Evolutionary conservation across 1,140 invertebrate species (phyloP).

Genomic region (Lepidurus couesii): DNA sequence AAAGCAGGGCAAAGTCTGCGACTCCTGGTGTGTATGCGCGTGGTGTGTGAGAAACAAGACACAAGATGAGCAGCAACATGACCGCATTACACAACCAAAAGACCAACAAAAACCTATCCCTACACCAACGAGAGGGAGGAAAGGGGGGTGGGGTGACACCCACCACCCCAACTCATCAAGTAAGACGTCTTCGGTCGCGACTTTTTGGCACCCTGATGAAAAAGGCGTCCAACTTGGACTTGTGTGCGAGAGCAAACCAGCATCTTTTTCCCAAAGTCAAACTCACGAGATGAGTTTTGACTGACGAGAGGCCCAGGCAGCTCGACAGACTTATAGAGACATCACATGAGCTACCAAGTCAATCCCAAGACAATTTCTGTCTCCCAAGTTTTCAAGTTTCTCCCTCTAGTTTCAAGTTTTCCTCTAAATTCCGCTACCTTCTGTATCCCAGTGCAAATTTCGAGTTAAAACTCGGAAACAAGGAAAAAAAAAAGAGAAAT

Average conservation of each 20-base stretch:
- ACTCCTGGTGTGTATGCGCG: not conserved
- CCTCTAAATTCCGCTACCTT: no score
- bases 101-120: slow-evolving; percentile 1
- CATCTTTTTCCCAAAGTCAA: not conserved
- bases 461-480: no score
- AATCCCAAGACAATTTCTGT: not conserved
- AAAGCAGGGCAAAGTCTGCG: not conserved
- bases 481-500: no score
- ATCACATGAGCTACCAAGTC: not conserved
- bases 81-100: slow-evolving; percentile 14
- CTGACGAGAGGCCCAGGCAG: slow-evolving; percentile 7
- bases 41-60: not conserved
- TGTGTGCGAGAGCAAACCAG: not conserved
- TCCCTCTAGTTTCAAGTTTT: not conserved
- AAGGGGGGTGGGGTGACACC: not conserved
- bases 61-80: slow-evolving; percentile 20
- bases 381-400: not conserved
- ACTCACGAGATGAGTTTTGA: slow-evolving; percentile 16
- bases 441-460: no score
- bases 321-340: slow-evolving; percentile 15
- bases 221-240: slow-evolving; percentile 18
- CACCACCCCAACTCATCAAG: not conserved
- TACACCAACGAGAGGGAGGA: not conserved
- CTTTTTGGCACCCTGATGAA: slow-evolving; percentile 21
- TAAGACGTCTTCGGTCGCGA: not conserved